phyloP scores from a whole-genome alignment of 2,888 invertebrate genomes.

The Hirtodrosophila trivittata region DNA sequence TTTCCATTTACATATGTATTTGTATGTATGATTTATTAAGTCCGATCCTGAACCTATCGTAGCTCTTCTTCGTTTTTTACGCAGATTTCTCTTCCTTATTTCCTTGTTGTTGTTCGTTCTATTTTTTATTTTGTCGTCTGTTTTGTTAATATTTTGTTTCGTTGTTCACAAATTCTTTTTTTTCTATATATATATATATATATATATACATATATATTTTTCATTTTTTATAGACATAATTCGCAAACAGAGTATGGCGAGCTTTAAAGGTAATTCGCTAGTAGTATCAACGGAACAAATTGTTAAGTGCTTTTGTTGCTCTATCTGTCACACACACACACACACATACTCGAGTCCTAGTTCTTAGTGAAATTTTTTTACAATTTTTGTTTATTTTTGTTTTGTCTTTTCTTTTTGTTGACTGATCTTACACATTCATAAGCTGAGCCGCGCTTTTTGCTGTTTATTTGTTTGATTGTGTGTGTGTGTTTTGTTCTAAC shows the following conservation, averaged over 20 bases:
- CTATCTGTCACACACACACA: slow-evolving; percentile 5
- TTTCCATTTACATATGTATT: slow-evolving; percentile 43
- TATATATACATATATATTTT: slow-evolving; percentile 41
- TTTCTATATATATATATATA: slow-evolving; percentile 58
- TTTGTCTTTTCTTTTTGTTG: slow-evolving; percentile 15
- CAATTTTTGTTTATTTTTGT: not conserved
- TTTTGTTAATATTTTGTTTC: slow-evolving; percentile 15
- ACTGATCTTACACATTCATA: slow-evolving; percentile 6
- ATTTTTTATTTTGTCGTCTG: too few relatives aligned
- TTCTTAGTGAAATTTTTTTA: too few relatives aligned
- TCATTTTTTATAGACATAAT: slow-evolving; percentile 82
- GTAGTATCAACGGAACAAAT: slow-evolving; percentile 32
- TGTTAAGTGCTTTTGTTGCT: slow-evolving; percentile 28
- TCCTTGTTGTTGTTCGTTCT: too few relatives aligned
- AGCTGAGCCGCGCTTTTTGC: slow-evolving; percentile 18
- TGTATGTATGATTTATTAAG: slow-evolving; percentile 51
- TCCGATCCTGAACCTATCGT: too few relatives aligned
- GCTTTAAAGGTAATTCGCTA: slow-evolving; percentile 82
- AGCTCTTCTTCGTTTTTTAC: too few relatives aligned
- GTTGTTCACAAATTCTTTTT: slow-evolving; percentile 24
- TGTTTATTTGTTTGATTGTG: slow-evolving; percentile 10
- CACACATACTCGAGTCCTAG: not conserved
- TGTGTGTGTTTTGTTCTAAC: slow-evolving; percentile 8
- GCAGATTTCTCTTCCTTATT: too few relatives aligned
- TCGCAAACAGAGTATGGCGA: slow-evolving; percentile 83